phyloP scores from a whole-genome alignment of 92 coral and sea anemone genomes.

The Epizoanthus illoricatus region DNA sequence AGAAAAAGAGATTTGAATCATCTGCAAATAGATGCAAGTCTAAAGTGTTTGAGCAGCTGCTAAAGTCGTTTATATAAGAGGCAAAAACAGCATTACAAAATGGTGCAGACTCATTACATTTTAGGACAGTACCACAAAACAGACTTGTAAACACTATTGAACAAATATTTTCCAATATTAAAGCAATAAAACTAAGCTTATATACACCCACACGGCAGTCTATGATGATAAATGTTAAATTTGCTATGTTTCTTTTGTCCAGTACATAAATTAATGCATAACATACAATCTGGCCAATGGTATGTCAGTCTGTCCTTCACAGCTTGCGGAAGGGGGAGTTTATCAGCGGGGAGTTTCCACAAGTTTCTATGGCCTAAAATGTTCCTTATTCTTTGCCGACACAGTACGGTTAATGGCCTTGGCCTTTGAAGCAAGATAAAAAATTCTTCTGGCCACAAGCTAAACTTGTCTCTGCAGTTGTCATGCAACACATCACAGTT shows the following conservation, averaged over 20 bases:
- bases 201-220: conserved; percentile 25
- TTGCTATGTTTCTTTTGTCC: neutral
- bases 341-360: conserved; percentile 9
- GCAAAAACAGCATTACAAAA: no score
- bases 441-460: conserved; percentile 45
- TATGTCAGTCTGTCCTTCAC: conserved; percentile 12
- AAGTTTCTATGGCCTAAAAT: conserved; percentile 6
- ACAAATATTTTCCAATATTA: no score
- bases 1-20: no score
- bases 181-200: neutral
- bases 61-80: no score
- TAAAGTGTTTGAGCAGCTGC: no score
- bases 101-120: no score
- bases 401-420: conserved; percentile 32
- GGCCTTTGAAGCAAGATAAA: conserved; percentile 45
- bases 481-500: neutral
- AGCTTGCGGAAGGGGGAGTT: conserved; percentile 29
- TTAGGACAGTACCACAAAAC: no score
- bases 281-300: conserved; percentile 5
- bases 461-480: conserved; percentile 2
- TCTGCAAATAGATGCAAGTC: no score
- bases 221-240: conserved; percentile 30
- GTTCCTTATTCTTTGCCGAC: conserved; percentile 40
- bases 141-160: no score
- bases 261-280: conserved; percentile 9